Conservation (phyloP, 2,888 invertebrate genomes). For the Ceramica pisi region DNA sequence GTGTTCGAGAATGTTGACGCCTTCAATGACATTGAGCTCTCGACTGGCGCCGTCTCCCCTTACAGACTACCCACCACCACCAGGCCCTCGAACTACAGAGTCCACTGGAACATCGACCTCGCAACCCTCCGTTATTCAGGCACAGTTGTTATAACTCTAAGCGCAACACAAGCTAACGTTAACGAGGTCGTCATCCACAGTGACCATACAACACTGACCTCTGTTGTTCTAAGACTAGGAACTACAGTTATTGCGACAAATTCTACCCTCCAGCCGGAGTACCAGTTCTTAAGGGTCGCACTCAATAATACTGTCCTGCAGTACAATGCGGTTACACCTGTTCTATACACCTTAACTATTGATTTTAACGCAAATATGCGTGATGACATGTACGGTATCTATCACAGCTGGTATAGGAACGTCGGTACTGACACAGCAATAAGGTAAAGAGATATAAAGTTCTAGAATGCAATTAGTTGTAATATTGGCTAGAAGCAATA, state of each 20-base stretch:
- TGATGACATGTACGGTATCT: slow-evolving; percentile 86
- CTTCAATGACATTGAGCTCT: slow-evolving; percentile 45
- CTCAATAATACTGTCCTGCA: slow-evolving; percentile 65
- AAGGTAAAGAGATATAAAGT: slow-evolving; percentile 68
- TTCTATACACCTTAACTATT: slow-evolving; percentile 74
- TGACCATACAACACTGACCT: slow-evolving; percentile 75
- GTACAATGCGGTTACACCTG: slow-evolving; percentile 67
- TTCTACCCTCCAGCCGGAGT: slow-evolving; percentile 60
- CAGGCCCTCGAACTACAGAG: slow-evolving; percentile 87
- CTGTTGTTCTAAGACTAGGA: slow-evolving; percentile 81
- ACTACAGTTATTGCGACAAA: slow-evolving; percentile 52
- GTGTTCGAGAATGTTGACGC: slow-evolving; percentile 79
- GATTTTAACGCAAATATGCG: slow-evolving; percentile 77
- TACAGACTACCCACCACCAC: slow-evolving; percentile 89
- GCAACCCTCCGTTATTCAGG: slow-evolving; percentile 77
- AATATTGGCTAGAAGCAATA: neutral
- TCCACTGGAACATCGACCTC: slow-evolving; percentile 82
- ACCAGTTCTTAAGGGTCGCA: slow-evolving; percentile 76
- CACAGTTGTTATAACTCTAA: slow-evolving; percentile 77
- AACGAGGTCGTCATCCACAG: slow-evolving; percentile 81
- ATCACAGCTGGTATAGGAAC: slow-evolving; percentile 84
- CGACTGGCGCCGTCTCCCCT: slow-evolving; percentile 60
- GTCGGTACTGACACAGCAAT: slow-evolving; percentile 54
- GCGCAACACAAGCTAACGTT: slow-evolving; percentile 75
- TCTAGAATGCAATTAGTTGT: neutral